These are phyloP conservation scores for Tetramorium parvispinum DNA, from an alignment of 1,140 invertebrate species.

Conservation along the genomic window DNA sequence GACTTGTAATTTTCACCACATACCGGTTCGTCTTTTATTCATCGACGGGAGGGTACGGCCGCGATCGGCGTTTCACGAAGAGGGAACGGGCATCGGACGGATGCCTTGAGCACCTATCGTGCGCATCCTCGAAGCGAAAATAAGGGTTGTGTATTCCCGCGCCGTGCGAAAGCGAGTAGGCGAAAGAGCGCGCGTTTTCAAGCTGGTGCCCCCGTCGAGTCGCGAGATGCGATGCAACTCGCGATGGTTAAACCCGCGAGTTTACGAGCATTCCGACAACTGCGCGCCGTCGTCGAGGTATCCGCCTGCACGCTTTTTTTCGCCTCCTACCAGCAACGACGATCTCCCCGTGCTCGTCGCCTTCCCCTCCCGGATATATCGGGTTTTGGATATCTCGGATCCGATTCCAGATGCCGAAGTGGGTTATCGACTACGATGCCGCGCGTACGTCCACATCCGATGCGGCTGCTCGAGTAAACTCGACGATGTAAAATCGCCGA, in stretches of 20 bases:
- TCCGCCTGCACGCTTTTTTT: conserved; percentile 50
- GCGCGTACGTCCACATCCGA: conserved; percentile 3
- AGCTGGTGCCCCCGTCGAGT: conserved; percentile 38
- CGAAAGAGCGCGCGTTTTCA: not conserved
- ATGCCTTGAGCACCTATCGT: conserved; percentile 7
- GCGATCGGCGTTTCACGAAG: not conserved
- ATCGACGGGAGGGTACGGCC: not conserved
- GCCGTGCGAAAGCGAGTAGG: conserved; percentile 15
- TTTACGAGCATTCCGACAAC: conserved; percentile 77
- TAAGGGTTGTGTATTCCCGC: conserved; percentile 52
- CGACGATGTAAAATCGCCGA: conserved; percentile 43
- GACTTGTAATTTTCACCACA: conserved; percentile 29
- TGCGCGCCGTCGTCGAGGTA: conserved; percentile 58
- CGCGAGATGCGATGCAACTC: conserved; percentile 22
- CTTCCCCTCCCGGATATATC: conserved; percentile 68
- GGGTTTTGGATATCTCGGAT: conserved; percentile 75
- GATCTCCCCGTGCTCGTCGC: not conserved
- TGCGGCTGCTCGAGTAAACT: conserved; percentile 20
- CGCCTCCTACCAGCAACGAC: conserved; percentile 12
- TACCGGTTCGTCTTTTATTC: conserved; percentile 35
- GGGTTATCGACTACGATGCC: conserved; percentile 68
- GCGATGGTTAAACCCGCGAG: conserved; percentile 70
- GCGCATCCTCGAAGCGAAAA: conserved; percentile 19
- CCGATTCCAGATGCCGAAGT: conserved; percentile 71
- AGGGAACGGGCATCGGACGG: not conserved